phyloP scores from a whole-genome alignment of 2,888 invertebrate genomes.

The Drosophila phalerata region DNA sequence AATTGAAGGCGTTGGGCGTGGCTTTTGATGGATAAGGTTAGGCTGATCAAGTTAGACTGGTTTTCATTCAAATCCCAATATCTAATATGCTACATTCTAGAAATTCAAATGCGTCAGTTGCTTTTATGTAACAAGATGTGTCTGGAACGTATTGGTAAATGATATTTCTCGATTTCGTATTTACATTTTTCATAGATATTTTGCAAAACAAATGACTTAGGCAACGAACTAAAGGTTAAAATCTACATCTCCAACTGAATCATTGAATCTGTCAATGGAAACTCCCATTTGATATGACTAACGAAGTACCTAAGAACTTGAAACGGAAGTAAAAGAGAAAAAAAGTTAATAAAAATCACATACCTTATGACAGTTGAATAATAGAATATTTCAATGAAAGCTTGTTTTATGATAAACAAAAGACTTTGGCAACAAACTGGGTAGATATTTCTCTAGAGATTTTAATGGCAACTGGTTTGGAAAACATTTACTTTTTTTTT shows the following conservation, averaged over 20 bases:
- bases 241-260: not conserved
- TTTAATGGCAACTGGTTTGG: no score
- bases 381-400: not conserved
- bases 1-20: conserved; percentile 33
- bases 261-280: not conserved
- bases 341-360: not conserved
- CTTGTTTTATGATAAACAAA: conserved; percentile 55
- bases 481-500: no score
- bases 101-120: conserved; percentile 20
- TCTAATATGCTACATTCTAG: conserved; percentile 11
- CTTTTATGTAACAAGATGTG: conserved; percentile 30
- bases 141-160: conserved; percentile 5
- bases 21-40: conserved; percentile 40
- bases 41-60: conserved; percentile 49
- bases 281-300: not conserved
- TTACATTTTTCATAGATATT: not conserved
- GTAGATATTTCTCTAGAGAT: no score
- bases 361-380: not conserved
- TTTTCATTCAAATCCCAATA: conserved; percentile 33
- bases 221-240: conserved; percentile 30
- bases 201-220: conserved; percentile 22
- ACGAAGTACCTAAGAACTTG: conserved; percentile 36
- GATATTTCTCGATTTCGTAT: conserved; percentile 2
- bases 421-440: conserved; percentile 77
- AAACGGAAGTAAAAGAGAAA: not conserved